These are phyloP conservation scores for Latheticus oryzae DNA, from an alignment of 2,888 invertebrate genomes.

Conservation along the genomic window DNA sequence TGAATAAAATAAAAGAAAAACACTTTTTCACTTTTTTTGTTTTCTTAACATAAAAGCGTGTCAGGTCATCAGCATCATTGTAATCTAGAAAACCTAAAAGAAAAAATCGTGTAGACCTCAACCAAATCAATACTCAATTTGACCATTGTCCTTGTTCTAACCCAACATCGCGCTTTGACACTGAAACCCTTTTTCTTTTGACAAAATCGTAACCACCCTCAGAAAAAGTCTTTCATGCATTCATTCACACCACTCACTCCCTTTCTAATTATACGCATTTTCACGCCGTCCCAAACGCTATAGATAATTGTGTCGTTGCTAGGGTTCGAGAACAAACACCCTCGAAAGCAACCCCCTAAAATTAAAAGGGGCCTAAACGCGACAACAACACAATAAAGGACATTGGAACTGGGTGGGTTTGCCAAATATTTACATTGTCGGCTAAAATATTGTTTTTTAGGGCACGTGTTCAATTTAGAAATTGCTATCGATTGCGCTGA, in stretches of 20 bases:
- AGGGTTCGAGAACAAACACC: conserved; percentile 31
- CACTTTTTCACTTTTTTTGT: too few species aligned
- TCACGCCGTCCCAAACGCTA: conserved; percentile 11
- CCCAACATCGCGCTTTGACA: not conserved
- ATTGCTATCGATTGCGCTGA: conserved; percentile 60
- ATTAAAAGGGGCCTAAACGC: conserved; percentile 43
- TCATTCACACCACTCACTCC: conserved; percentile 1
- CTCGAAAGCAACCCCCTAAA: conserved; percentile 39
- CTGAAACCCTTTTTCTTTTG: conserved; percentile 6
- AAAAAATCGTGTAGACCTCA: conserved; percentile 9
- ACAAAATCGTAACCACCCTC: not conserved
- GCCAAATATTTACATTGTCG: conserved; percentile 60
- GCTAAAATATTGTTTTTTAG: conserved; percentile 61
- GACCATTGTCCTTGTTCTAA: conserved; percentile 6
- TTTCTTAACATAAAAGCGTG: too few species aligned
- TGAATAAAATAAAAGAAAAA: too few species aligned
- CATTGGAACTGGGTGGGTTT: conserved; percentile 54
- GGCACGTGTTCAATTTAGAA: conserved; percentile 60
- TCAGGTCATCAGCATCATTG: too few species aligned
- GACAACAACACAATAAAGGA: conserved; percentile 51
- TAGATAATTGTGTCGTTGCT: conserved; percentile 3
- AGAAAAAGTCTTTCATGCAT: too few species aligned
- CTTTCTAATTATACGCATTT: conserved; percentile 4
- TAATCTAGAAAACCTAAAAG: not conserved
- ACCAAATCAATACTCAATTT: conserved; percentile 14